phyloP scores from a whole-genome alignment of 2,888 invertebrate species.

The Nowickia ferox region DNA sequence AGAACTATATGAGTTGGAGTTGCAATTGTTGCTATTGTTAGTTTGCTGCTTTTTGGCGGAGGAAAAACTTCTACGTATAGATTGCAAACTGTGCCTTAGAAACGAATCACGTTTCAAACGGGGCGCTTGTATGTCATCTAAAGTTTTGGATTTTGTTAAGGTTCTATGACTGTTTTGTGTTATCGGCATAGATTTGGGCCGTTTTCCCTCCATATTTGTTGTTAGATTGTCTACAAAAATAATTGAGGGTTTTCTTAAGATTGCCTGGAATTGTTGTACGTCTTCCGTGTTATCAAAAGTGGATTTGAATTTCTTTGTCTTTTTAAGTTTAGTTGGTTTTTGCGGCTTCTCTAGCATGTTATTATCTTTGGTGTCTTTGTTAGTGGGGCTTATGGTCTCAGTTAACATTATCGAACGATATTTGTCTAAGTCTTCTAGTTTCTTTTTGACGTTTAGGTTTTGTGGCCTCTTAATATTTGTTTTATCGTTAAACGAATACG shows the following conservation, averaged over 20 bases:
- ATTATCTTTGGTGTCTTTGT: conserved; percentile 1
- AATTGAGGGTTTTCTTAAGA: conserved; percentile 66
- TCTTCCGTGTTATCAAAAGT: conserved; percentile 54
- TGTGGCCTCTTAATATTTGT: conserved; percentile 39
- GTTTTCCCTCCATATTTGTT: neutral
- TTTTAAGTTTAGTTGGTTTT: conserved; percentile 50
- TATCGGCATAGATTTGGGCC: conserved; percentile 43
- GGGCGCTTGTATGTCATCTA: conserved; percentile 61
- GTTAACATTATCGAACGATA: conserved; percentile 23
- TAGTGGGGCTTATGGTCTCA: neutral
- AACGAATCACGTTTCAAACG: conserved; percentile 79
- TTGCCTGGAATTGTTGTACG: conserved; percentile 49
- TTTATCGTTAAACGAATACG: conserved; percentile 73
- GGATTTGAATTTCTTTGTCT: conserved; percentile 57
- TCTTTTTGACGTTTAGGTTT: conserved; percentile 39
- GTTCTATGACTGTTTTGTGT: conserved; percentile 12
- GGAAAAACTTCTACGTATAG: conserved; percentile 79
- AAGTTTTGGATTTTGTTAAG: conserved; percentile 54
- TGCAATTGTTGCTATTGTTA: conserved; percentile 56
- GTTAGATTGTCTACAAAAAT: conserved; percentile 43
- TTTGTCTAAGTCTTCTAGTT: conserved; percentile 53
- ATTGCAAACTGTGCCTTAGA: conserved; percentile 79
- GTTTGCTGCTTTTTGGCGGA: conserved; percentile 74
- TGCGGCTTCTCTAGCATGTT: conserved; percentile 39
- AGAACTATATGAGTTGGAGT: conserved; percentile 70